These are phyloP conservation scores for Sinocyclocheilus rhinocerous DNA, from an alignment of 2,113 vertebrate species.

Conservation along the genomic window DNA sequence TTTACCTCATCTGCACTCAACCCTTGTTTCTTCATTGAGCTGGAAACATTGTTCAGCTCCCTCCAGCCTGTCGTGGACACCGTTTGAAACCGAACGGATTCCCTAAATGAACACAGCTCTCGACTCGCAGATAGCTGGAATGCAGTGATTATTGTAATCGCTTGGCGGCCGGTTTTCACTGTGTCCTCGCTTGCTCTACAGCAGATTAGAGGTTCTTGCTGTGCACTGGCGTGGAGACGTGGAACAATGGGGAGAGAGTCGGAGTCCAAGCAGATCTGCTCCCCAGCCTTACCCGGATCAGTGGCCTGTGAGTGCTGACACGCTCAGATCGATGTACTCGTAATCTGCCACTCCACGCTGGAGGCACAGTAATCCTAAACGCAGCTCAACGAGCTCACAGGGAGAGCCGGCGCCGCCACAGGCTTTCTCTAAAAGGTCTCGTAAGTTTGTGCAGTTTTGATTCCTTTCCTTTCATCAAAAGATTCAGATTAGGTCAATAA, in stretches of 20 bases:
- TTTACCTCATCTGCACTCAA: slow-evolving; percentile 7
- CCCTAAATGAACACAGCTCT: slow-evolving; percentile 49
- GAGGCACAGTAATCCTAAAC: slow-evolving; percentile 69
- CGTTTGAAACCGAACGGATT: slow-evolving; percentile 56
- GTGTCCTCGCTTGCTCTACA: slow-evolving; percentile 43
- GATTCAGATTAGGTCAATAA: not conserved
- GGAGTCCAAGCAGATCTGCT: slow-evolving; percentile 22
- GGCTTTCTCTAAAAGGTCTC: slow-evolving; percentile 55
- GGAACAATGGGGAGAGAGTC: slow-evolving; percentile 42
- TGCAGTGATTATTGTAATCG: slow-evolving; percentile 71
- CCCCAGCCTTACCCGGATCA: slow-evolving; percentile 44
- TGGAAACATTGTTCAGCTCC: not conserved
- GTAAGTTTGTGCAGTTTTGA: not conserved
- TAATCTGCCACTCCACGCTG: slow-evolving; percentile 69
- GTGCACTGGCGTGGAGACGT: slow-evolving; percentile 43
- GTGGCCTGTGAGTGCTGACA: slow-evolving; percentile 58
- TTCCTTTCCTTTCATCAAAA: not conserved
- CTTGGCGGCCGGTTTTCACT: slow-evolving; percentile 68
- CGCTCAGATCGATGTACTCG: slow-evolving; percentile 66
- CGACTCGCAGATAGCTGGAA: slow-evolving; percentile 60
- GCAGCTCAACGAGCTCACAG: not conserved
- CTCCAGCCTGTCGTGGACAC: slow-evolving; percentile 21
- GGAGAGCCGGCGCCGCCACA: not conserved
- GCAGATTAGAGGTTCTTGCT: slow-evolving; percentile 51
- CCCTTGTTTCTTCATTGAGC: not conserved